Evolutionary conservation across 2,113 vertebrate species (phyloP), one percentile per base, ranked within the genome.

Genomic region (Aptenodytes patagonicus): DNA sequence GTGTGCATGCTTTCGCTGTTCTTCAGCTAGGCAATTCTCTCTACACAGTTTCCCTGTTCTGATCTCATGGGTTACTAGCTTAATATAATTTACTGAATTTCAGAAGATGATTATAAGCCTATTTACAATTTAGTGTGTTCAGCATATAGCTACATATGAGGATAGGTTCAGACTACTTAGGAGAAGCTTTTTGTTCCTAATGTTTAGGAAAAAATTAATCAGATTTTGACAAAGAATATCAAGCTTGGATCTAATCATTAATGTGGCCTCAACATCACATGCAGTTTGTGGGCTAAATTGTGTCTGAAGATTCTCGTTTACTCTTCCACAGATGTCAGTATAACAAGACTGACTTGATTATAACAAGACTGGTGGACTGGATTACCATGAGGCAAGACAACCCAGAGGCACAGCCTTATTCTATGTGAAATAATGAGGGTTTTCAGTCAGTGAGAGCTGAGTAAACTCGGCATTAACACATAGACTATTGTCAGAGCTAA

Each of bases 1-100:
- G 3, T 22, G 7, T 40, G 4, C 7, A 13, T 64, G 8, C 17
- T 81, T 78, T 73, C 1, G 0, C 15, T 4, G 0, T 13, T 83
- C 60, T 87, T 86, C 40, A 73, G 13, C 6, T 26, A 34, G 14
- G 6, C 10, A 65, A 32, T 64, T 44, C 17, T 82, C 34, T 49
- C 19, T 65, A 34, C 32, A 13, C 9, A 22, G 14, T 64, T 87
- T 82, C 47, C 11, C 22, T 85, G 18, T n/a, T 81, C 34, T 73
- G 28, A 70, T 17, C 3, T 13, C 25, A 77, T 24, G 9, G 10
- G 29, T 55, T 83, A 10, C 46, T 31, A 51, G 1, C 2, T 69
- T 71, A 70, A 58, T 38, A 46, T 44, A 46, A 51, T 70, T 78
- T 75, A 55, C 10, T 75, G 25, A 81, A 42, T 78, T 88, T 64